phyloP scores from a whole-genome alignment of 2,797 vertebrate genomes.

The Catamblyrhynchus diadema region DNA sequence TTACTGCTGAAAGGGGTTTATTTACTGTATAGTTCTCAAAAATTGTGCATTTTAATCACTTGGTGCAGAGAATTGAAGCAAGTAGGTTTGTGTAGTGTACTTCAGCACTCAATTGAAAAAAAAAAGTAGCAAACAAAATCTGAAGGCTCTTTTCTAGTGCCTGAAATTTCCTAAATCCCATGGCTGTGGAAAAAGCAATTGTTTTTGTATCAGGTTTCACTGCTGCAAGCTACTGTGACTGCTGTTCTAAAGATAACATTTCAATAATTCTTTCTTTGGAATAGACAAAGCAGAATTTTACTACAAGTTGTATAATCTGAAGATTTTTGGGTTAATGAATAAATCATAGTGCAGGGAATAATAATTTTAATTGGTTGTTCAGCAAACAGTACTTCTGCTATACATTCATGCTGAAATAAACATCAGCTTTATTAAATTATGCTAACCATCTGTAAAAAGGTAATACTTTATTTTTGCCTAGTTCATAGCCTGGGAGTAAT shows the following conservation, averaged over 20 bases:
- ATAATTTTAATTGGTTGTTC: neutral
- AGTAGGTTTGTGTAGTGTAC: constrained; percentile 2
- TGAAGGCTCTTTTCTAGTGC: neutral
- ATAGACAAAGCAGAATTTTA: neutral
- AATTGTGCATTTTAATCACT: neutral
- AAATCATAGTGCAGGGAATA: neutral
- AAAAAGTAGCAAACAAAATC: neutral
- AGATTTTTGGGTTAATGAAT: neutral
- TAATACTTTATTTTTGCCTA: neutral
- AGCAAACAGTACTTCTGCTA: neutral
- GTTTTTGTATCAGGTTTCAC: neutral
- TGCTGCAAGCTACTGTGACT: constrained; percentile 22
- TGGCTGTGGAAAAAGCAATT: constrained; percentile 6
- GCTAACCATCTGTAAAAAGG: neutral
- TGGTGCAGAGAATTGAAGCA: neutral
- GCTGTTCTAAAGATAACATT: constrained; percentile 3
- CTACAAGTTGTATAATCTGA: neutral
- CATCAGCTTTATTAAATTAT: neutral
- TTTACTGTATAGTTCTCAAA: neutral
- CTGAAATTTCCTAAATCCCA: constrained; percentile 3
- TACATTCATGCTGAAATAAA: neutral
- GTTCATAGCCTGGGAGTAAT: neutral
- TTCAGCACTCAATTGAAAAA: constrained; percentile 25
- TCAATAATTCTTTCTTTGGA: neutral
- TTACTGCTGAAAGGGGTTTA: neutral